Base-by-base conservation (phyloP, 53 echinoderm and acorn worm species). In the Hippasteria phrygiana region DNA sequence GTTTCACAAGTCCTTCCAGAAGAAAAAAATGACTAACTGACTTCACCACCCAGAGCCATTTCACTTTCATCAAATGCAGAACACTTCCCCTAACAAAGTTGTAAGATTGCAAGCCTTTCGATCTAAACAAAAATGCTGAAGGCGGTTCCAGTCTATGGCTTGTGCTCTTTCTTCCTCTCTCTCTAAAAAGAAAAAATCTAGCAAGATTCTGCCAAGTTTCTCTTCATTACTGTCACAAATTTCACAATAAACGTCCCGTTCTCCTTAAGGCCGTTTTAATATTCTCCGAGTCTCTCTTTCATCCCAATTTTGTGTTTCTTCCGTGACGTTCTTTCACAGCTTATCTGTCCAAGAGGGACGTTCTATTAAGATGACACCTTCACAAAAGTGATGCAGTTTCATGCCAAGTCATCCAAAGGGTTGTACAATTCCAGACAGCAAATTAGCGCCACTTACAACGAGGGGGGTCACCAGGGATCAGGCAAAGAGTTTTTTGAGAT, bases 211-310 rank as follows among this genome's bases (percentile, higher is more conserved):
- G 20, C 4, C n/a, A 16, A n/a, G 26, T 81, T 81, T 38, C 24
- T 29, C 6, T 48, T 48, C 18, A 81, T 40, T n/a, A 3, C 42
- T 72, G 43, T 39, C 72, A 41, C 18, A 34, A 72, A 62, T 41
- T 81, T 65, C 63, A 16, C 66, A 63, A 43, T 31, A 81, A 81
- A 81, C 62, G 37, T 65, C 43, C 46, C 42, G 26, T 63, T 45
- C 46, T 75, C 63, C 81, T 42, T 65, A 62, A 43, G 81, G 81
- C 81, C 31, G 29, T 81, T 81, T 81, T 81, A 81, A 81, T 81
- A 81, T 81, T 81, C 62, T 81, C 43, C 81, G 18, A 40, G 81
- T 31, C 81, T 59, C 39, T 78, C 56, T 55, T 78, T 55, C 38
- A 41, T 34, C 63, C 74, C 74, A 48, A 43, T 24, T 72, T 72